A percentile compares a stretch with the other conserved stretches of the same genome.
Conservation (phyloP, 2,797 vertebrate genomes). For the Epinephelus awoara region DNA sequence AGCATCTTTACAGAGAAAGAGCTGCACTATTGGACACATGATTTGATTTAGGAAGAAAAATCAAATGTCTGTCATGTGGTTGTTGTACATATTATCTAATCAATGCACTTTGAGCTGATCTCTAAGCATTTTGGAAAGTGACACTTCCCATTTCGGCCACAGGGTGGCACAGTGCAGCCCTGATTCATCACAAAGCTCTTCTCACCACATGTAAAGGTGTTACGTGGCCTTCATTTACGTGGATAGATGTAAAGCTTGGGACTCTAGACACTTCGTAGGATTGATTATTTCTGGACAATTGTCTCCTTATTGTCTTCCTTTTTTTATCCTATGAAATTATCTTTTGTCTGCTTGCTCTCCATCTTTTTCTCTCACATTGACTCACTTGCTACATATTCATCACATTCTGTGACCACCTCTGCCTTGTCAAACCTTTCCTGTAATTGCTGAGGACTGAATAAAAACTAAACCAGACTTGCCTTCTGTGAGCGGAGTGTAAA, state of each 20-base stretch:
- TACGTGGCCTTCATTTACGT: background rate
- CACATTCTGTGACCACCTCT: background rate
- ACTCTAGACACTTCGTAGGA: constrained; percentile 11
- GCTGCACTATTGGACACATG: background rate
- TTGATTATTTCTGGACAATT: constrained; percentile 35
- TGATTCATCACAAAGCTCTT: background rate
- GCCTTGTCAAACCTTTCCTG: background rate
- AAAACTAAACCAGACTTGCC: constrained; percentile 3
- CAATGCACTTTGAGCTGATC: too few species aligned
- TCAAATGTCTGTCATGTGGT: background rate
- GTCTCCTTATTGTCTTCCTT: background rate
- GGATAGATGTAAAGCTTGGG: background rate
- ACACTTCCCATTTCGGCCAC: constrained; percentile 52
- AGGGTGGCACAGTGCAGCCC: constrained; percentile 49
- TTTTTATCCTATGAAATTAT: constrained; percentile 12
- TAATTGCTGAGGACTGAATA: constrained; percentile 41
- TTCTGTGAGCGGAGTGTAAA: constrained; percentile 16
- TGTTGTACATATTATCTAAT: too few species aligned
- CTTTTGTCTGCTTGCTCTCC: background rate
- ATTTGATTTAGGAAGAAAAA: background rate
- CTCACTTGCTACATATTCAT: constrained; percentile 1
- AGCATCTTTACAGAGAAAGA: background rate
- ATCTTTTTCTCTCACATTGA: background rate
- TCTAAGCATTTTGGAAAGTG: background rate
- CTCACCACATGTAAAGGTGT: background rate